Conservation (phyloP, 2,797 vertebrate genomes). For the Enteromius thamalakanensis region DNA sequence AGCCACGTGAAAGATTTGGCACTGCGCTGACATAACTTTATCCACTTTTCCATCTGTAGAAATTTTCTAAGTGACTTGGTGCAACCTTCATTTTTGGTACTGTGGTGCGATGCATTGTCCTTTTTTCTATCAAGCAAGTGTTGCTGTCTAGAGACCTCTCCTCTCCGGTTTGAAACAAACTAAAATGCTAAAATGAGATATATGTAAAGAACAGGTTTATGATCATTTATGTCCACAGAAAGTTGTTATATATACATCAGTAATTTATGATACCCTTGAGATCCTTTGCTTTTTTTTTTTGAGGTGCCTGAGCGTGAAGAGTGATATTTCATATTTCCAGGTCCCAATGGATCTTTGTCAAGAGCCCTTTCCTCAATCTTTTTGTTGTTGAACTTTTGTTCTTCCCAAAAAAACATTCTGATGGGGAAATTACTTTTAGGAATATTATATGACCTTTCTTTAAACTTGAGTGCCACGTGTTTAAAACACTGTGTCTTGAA, state of each 20-base stretch:
- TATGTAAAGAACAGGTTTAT: background rate
- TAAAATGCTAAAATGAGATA: background rate
- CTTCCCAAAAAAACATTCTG: conserved; percentile 31
- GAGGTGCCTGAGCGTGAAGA: conserved; percentile 20
- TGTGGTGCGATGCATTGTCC: background rate
- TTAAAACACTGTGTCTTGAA: background rate
- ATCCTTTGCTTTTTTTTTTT: conserved; percentile 19
- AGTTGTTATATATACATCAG: conserved; percentile 7
- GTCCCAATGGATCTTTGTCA: conserved; percentile 24
- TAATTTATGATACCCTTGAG: background rate
- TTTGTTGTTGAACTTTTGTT: conserved; percentile 41
- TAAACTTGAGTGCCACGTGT: background rate
- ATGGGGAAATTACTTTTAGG: conserved; percentile 27
- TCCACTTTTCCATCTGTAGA: conserved; percentile 52
- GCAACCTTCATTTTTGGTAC: conserved; percentile 41
- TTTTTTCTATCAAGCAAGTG: conserved; percentile 23
- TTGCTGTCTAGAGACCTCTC: conserved; percentile 6
- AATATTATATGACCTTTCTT: conserved; percentile 27
- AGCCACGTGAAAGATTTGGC: conserved; percentile 53
- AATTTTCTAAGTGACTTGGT: conserved; percentile 31
- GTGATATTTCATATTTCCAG: conserved; percentile 39
- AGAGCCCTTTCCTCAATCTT: conserved; percentile 21
- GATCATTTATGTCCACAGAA: background rate
- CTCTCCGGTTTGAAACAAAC: conserved; percentile 1
- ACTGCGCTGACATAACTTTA: conserved; percentile 38